Conservation (phyloP, 2,113 vertebrate species). For the Canis aureus region DNA sequence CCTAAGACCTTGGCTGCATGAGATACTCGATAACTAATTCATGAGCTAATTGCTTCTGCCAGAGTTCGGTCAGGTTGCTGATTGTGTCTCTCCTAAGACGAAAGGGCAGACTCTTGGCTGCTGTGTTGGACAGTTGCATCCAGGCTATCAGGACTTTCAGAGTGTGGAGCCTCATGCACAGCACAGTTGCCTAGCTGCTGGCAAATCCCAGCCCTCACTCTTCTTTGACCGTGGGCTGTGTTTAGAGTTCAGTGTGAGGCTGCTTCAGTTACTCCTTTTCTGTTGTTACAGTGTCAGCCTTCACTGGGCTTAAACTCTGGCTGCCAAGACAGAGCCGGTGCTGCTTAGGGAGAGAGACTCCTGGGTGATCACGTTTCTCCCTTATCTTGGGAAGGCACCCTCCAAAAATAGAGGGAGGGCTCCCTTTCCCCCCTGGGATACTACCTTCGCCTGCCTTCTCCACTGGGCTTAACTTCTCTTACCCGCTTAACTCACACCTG, state of each 20-base stretch:
- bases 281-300: background rate
- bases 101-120: conserved; percentile 53
- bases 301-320: background rate
- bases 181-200: background rate
- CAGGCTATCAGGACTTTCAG: background rate
- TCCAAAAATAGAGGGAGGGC: background rate
- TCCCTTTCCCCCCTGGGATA: background rate
- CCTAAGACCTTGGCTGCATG: conserved; percentile 51
- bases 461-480: background rate
- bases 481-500: rapidly evolving
- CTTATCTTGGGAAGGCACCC: background rate
- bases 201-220: background rate
- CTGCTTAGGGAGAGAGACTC: background rate
- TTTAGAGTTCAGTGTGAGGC: too few relatives aligned
- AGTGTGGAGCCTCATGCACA: background rate
- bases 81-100: conserved; percentile 59
- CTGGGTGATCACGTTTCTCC: background rate
- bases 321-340: background rate
- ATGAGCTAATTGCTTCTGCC: conserved; percentile 74
- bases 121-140: background rate
- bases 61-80: conserved; percentile 65
- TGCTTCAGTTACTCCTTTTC: background rate
- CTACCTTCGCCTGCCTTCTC: background rate
- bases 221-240: background rate
- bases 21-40: conserved; percentile 73